phyloP scores from a whole-genome alignment of 1,140 invertebrate genomes.

The Papilio helenus region DNA sequence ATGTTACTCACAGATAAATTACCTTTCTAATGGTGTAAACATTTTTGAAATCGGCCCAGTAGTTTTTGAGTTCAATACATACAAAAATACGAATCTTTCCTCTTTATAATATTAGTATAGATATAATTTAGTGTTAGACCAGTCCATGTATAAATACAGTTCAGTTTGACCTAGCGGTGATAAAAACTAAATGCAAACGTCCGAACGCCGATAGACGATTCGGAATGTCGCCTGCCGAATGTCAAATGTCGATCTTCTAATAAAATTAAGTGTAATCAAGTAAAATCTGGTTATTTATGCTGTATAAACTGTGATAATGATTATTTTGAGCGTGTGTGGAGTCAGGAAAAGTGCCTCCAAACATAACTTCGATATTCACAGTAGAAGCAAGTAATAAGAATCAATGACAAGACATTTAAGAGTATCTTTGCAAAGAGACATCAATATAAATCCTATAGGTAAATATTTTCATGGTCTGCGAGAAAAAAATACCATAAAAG shows the following conservation, averaged over 20 bases:
- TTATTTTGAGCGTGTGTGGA: background rate
- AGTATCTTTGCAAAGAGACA: background rate
- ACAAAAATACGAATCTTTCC: too few species aligned
- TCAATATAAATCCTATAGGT: too few species aligned
- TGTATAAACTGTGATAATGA: background rate
- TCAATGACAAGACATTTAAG: background rate
- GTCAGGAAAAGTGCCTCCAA: background rate
- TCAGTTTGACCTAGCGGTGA: background rate
- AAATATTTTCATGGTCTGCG: too few species aligned
- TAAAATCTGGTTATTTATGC: constrained; percentile 5
- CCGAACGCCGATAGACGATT: background rate
- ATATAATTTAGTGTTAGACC: background rate
- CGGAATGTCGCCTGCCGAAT: constrained; percentile 32
- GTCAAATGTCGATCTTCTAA: constrained; percentile 29
- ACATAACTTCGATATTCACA: background rate
- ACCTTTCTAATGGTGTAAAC: too few species aligned
- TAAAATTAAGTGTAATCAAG: constrained; percentile 22
- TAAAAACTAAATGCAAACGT: constrained; percentile 25
- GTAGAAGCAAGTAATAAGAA: background rate
- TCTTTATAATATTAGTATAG: too few species aligned
- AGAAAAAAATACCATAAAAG: too few species aligned
- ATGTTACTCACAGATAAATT: too few species aligned
- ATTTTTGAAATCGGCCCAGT: too few species aligned
- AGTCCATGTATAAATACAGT: background rate
- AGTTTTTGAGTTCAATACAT: too few species aligned